phyloP scores from a whole-genome alignment of 2,888 invertebrate genomes.

The Bellardia pandia region DNA sequence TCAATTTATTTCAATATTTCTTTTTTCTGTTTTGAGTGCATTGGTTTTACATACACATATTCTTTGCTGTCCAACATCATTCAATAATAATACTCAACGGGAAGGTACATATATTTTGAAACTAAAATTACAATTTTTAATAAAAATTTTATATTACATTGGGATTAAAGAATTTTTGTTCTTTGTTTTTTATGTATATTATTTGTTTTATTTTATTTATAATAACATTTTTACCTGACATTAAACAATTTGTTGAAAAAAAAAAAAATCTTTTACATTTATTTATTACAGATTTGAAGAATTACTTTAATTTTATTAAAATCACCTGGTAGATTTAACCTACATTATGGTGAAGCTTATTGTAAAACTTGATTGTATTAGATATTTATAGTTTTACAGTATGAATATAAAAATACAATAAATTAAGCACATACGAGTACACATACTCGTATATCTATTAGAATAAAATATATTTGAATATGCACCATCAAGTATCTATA shows the following conservation, averaged over 20 bases:
- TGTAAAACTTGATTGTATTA: background rate
- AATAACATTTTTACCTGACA: background rate
- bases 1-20: constrained; percentile 8
- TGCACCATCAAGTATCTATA: too few relatives aligned
- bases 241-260: constrained; percentile 4
- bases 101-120: background rate
- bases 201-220: background rate
- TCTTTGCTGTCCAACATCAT: constrained; percentile 17
- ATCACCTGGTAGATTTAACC: background rate
- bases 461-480: too few relatives aligned
- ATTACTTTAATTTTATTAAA: constrained; percentile 2
- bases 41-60: background rate
- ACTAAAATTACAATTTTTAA: constrained; percentile 8
- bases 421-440: background rate
- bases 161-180: background rate
- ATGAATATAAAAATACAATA: background rate
- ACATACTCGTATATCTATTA: background rate
- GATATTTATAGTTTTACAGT: too few relatives aligned
- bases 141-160: constrained; percentile 16
- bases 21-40: background rate
- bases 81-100: constrained; percentile 27
- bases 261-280: background rate
- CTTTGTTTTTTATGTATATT: background rate
- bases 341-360: background rate
- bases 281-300: background rate